These are phyloP conservation scores for Amphilophus citrinellus DNA, from an alignment of 2,113 vertebrate genomes.

Conservation along the genomic window DNA sequence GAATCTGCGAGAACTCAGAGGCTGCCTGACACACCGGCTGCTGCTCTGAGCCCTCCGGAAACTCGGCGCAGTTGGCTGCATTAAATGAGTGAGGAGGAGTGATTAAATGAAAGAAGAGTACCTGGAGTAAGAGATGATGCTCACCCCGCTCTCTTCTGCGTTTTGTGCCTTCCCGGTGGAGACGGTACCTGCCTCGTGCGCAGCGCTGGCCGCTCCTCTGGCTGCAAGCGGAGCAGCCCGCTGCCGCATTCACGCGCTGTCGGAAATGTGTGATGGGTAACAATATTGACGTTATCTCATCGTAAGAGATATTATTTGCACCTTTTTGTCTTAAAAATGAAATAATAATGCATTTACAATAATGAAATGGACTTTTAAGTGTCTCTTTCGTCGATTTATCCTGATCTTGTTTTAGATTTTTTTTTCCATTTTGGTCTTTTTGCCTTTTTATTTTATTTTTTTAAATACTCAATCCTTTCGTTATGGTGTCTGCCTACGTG, in stretches of 20 bases:
- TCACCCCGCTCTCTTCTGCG: constrained; percentile 59
- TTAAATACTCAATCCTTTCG: no score
- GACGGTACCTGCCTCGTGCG: constrained; percentile 53
- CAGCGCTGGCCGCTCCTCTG: constrained; percentile 36
- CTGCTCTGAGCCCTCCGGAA: constrained; percentile 26
- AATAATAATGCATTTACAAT: background rate
- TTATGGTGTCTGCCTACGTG: no score
- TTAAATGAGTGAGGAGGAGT: background rate
- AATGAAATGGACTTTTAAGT: background rate
- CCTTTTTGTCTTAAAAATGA: background rate
- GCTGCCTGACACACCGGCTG: constrained; percentile 23
- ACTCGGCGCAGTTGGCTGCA: background rate
- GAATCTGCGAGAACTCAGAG: background rate
- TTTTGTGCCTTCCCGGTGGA: constrained; percentile 32
- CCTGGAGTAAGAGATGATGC: background rate
- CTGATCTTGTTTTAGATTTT: no score
- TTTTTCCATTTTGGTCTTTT: no score
- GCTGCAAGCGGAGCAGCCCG: constrained; percentile 55
- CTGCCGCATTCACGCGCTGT: constrained; percentile 37
- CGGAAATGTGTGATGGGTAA: constrained; percentile 6
- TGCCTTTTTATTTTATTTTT: no score
- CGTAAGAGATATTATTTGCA: background rate
- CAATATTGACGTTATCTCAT: background rate
- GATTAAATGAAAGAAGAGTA: background rate
- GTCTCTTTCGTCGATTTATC: background rate